Evolutionary conservation across 2,888 invertebrate species (phyloP).

Genomic region (Leptinotarsa haldemani): DNA sequence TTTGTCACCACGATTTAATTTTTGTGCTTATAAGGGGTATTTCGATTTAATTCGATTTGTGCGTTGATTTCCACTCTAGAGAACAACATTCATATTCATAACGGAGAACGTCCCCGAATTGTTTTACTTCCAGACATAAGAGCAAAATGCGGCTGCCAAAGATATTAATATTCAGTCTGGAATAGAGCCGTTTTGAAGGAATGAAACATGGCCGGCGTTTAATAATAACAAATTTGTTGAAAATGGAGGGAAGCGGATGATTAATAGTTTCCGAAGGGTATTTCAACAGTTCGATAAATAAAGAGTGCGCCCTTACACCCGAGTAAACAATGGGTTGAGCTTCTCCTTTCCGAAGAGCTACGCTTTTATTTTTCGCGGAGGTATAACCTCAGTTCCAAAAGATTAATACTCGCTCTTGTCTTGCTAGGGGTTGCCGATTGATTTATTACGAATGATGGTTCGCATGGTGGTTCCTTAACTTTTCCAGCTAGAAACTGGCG

Average conservation of each 20-base stretch:
- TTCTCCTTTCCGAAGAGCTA: constrained; percentile 33
- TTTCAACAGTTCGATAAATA: constrained; percentile 27
- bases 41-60: constrained; percentile 6
- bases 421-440: constrained; percentile 42
- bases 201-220: constrained; percentile 22
- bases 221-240: constrained; percentile 24
- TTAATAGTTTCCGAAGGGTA: constrained; percentile 24
- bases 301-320: constrained; percentile 32
- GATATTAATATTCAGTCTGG: constrained; percentile 13
- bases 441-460: constrained; percentile 40
- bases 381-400: constrained; percentile 42
- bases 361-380: constrained; percentile 41
- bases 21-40: neutral
- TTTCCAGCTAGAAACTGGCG: constrained; percentile 29
- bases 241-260: constrained; percentile 19
- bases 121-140: constrained; percentile 10
- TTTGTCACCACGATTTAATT: constrained; percentile 2
- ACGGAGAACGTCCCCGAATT: neutral
- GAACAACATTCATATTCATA: constrained; percentile 15
- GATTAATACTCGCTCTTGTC: constrained; percentile 42
- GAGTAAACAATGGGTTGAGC: constrained; percentile 37
- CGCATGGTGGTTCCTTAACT: constrained; percentile 36
- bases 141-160: constrained; percentile 13
- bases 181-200: constrained; percentile 23
- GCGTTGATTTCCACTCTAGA: constrained; percentile 7